Evolutionary conservation across 2,888 invertebrate species (phyloP), one percentile per base, ranked within the genome.

Genomic region (Zhuqinia jingwanae): DNA sequence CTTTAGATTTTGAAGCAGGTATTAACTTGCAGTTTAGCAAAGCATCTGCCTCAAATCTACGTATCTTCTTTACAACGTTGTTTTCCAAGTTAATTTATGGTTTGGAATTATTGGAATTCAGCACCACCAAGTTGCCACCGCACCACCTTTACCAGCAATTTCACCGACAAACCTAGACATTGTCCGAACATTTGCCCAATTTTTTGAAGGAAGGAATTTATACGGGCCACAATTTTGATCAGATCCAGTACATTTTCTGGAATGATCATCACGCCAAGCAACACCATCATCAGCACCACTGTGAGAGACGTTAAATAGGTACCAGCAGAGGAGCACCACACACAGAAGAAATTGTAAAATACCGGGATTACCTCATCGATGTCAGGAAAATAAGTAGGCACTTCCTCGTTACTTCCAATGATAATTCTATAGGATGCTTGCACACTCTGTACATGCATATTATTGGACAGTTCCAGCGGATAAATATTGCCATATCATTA

Each of bases 151-250:
- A 10, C 68, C 42, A 68, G 20, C 17, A 30, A 10, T 36, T 36
- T 36, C 36, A 36, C 63, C 22, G 45, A 22, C 25, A 45, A 70
- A 15, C 45, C 70, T 47, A 47, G n/a, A 11, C 25, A 50, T 50
- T 15, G 17, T 15, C n/a, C 25, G 36, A 17, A 70, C 70, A 70
- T 15, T 70, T 70, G 45, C 47, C 70, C 70, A 70, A 70, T 70
- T 70, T 25, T 22, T 3, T 25, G 70, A 70, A 70, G 10, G 47
- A n/a, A 47, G 25, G 15, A 70, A 47, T 70, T 70, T 70, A 36
- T 70, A 47, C 70, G 70, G 45, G 70, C 47, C 45, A 70, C 45
- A 70, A 70, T 70, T 70, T 47, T 70, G 70, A 70, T 70, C 70
- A 70, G 70, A 8, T 0, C 22, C 13, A n/a, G 47, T 47, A 70